Conservation (phyloP, 2,888 invertebrate species). For the Chirona hameri region DNA sequence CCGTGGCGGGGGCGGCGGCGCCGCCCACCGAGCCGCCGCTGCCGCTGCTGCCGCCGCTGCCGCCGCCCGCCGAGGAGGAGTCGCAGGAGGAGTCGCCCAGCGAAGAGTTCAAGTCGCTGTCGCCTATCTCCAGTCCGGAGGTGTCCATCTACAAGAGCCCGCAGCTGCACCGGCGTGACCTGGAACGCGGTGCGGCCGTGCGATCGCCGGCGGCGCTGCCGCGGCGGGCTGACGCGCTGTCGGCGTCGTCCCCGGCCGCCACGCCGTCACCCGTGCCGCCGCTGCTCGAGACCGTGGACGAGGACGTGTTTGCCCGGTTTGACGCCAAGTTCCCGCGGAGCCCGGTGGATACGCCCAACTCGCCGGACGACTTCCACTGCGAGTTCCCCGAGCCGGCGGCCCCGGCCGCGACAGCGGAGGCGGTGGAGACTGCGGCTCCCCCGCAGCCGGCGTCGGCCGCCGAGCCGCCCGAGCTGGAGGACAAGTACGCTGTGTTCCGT, state of each 20-base stretch:
- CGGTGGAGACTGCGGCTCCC: constrained; percentile 37
- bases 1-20: not conserved
- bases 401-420: constrained; percentile 12
- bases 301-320: constrained; percentile 40
- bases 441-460: too few relatives aligned
- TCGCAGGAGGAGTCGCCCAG: constrained; percentile 33
- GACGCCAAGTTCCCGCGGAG: constrained; percentile 40
- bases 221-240: not conserved
- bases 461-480: constrained; percentile 48
- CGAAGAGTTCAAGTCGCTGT: constrained; percentile 28
- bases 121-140: constrained; percentile 24
- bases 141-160: constrained; percentile 30
- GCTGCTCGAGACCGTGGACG: constrained; percentile 35
- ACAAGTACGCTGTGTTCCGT: constrained; percentile 82
- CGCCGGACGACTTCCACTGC: constrained; percentile 5
- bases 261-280: constrained; percentile 24
- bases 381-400: constrained; percentile 31
- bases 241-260: not conserved
- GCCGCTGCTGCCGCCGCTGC: constrained; percentile 42
- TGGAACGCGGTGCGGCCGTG: not conserved
- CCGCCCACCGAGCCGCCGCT: constrained; percentile 36
- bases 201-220: constrained; percentile 5
- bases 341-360: constrained; percentile 39
- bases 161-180: constrained; percentile 7
- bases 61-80: constrained; percentile 45